Evolutionary conservation across 1,140 invertebrate species (phyloP).

Genomic region (Trypoxylus dichotomus): DNA sequence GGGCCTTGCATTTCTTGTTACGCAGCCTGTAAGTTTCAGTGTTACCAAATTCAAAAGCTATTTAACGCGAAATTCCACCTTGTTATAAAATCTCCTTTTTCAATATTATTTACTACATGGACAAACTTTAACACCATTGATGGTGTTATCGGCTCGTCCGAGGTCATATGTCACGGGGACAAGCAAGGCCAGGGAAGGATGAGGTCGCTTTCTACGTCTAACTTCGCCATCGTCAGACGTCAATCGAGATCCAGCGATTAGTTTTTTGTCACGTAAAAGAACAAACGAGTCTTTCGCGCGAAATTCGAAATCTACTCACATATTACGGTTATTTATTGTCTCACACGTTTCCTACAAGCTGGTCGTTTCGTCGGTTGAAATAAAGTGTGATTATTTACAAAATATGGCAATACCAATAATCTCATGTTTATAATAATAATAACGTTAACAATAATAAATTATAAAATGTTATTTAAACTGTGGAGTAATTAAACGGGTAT

Average conservation of each 20-base stretch:
- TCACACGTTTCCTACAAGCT: background rate
- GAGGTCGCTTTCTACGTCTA: background rate
- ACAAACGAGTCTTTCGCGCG: background rate
- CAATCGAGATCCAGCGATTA: background rate
- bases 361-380: background rate
- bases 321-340: background rate
- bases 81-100: too few relatives aligned
- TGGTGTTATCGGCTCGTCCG: background rate
- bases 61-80: too few relatives aligned
- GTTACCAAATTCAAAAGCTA: too few relatives aligned
- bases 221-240: background rate
- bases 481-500: background rate
- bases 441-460: slow-evolving; percentile 17
- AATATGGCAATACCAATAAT: slow-evolving; percentile 16
- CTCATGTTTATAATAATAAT: slow-evolving; percentile 20
- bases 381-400: slow-evolving; percentile 17
- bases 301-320: background rate
- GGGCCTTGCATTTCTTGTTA: too few relatives aligned
- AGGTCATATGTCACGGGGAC: background rate
- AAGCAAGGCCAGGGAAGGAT: background rate
- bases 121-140: background rate
- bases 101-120: background rate
- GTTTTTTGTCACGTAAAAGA: background rate
- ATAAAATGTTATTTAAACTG: slow-evolving; percentile 25
- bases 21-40: too few relatives aligned